A percentile compares a stretch with the other conserved stretches of the same genome.
phyloP scores from a whole-genome alignment of 2,888 invertebrate species.

The Synanthedon tipuliformis region DNA sequence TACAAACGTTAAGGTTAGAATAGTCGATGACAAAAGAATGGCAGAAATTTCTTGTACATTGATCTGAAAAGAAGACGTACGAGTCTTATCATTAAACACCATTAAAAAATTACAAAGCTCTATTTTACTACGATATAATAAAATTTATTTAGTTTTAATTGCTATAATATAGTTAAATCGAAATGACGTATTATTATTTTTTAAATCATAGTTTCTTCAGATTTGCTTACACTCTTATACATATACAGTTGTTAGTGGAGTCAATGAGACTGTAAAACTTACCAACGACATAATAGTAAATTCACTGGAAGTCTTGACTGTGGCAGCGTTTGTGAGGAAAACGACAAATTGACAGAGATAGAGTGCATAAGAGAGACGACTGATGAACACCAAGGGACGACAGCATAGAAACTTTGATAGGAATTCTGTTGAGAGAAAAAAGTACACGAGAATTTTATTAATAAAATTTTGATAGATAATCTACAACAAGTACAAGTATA shows the following conservation, averaged over 20 bases:
- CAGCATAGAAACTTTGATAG: conserved; percentile 64
- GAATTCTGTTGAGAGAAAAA: conserved; percentile 39
- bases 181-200: too few relatives aligned
- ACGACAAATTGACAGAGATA: conserved; percentile 76
- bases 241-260: conserved; percentile 1
- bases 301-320: conserved; percentile 69
- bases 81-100: too few relatives aligned
- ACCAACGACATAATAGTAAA: conserved; percentile 72
- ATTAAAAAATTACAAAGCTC: too few relatives aligned
- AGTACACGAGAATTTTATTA: not conserved
- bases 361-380: conserved; percentile 75
- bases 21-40: conserved; percentile 62
- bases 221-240: not conserved
- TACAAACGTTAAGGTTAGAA: conserved; percentile 74
- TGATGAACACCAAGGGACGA: conserved; percentile 70
- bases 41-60: conserved; percentile 65
- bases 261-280: conserved; percentile 20
- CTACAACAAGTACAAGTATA: too few relatives aligned
- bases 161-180: not conserved
- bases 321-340: conserved; percentile 74
- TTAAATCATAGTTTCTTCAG: too few relatives aligned
- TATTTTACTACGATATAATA: too few relatives aligned
- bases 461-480: too few relatives aligned
- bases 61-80: conserved; percentile 45
- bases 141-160: too few relatives aligned